Evolutionary conservation across 2,888 invertebrate species (phyloP).

Genomic region (Mesorhabditis spiculigera): DNA sequence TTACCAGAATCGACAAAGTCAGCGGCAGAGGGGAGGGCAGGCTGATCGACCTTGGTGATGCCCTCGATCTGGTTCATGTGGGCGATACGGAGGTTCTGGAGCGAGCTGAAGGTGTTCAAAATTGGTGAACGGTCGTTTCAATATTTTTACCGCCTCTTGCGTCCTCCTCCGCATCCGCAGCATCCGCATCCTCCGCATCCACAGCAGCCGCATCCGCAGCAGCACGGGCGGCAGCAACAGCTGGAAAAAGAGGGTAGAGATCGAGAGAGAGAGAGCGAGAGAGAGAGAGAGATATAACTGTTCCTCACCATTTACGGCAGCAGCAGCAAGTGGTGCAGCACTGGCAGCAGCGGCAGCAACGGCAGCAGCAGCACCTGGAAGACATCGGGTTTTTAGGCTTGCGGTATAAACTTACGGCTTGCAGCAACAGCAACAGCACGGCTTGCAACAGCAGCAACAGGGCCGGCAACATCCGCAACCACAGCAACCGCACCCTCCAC

Average conservation of each 20-base stretch:
- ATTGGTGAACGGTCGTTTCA: neutral
- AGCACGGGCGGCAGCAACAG: neutral
- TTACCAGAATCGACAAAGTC: neutral
- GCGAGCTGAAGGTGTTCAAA: neutral
- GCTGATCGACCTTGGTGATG: neutral
- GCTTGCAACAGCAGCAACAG: neutral
- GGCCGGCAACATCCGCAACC: neutral
- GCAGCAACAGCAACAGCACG: conserved; percentile 1
- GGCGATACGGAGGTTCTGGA: conserved; percentile 6
- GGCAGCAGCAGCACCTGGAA: neutral
- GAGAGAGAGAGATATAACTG: too few species aligned
- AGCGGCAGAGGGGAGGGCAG: neutral
- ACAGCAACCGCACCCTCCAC: neutral
- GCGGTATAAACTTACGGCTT: neutral
- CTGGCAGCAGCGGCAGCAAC: neutral
- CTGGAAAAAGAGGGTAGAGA: neutral
- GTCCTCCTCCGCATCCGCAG: conserved; percentile 6
- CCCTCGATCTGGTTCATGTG: conserved; percentile 2
- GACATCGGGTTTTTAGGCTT: neutral
- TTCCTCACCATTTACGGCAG: conserved; percentile 1
- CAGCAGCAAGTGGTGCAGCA: neutral
- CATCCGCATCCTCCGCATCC: conserved; percentile 3
- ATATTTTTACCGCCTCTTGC: neutral
- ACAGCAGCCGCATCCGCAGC: conserved; percentile 4
- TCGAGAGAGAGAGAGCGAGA: too few species aligned